Conservation (phyloP, 2,113 vertebrate species). For the Anolis carolinensis region DNA sequence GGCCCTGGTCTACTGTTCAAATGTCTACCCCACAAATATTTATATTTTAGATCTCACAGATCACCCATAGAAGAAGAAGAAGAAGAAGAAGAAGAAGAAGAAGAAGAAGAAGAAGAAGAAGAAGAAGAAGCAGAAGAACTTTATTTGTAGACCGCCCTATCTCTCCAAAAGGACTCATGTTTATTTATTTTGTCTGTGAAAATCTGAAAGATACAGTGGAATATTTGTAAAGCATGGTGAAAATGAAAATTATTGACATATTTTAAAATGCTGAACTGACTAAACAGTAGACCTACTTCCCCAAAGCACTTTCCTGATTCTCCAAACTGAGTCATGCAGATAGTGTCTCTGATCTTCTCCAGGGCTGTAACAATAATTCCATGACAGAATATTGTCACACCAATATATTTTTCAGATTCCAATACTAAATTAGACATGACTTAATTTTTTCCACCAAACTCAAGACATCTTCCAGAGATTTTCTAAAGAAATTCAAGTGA, state of each 20-base stretch:
- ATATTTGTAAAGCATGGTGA: not conserved
- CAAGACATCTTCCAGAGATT: not conserved
- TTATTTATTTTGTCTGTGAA: not conserved
- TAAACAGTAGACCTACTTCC: not conserved
- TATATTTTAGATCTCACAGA: not conserved
- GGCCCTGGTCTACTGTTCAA: too few species aligned
- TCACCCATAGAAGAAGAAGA: not conserved
- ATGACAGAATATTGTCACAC: not conserved
- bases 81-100: too few species aligned
- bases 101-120: too few species aligned
- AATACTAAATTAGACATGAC: not conserved
- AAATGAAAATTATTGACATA: not conserved
- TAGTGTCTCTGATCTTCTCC: not conserved
- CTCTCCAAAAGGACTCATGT: too few species aligned
- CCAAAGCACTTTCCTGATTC: not conserved
- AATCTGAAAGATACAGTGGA: not conserved
- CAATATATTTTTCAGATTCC: not conserved
- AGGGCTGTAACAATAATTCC: not conserved
- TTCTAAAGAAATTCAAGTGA: slow-evolving; percentile 26
- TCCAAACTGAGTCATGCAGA: not conserved
- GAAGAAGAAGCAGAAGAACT: too few species aligned
- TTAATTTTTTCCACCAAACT: slow-evolving; percentile 14
- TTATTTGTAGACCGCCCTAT: too few species aligned
- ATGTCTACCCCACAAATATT: not conserved
- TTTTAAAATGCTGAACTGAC: not conserved